phyloP scores from a whole-genome alignment of 2,797 vertebrate genomes.

The Distichodus sexfasciatus region DNA sequence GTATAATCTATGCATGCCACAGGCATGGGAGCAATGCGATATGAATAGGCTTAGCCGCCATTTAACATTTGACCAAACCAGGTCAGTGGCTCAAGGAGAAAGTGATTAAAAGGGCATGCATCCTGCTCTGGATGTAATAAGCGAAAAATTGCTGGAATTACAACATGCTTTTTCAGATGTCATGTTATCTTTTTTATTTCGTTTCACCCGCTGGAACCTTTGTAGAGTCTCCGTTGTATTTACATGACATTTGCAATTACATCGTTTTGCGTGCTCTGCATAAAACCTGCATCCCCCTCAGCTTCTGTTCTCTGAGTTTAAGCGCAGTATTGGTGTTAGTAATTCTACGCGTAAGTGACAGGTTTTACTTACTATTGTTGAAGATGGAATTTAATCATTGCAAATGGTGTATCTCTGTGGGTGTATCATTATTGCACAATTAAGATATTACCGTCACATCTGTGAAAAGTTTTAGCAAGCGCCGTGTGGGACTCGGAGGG shows the following conservation, averaged over 20 bases:
- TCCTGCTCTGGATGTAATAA: background rate
- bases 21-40: background rate
- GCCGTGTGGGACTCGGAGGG: background rate
- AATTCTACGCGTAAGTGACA: background rate
- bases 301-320: background rate
- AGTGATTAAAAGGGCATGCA: background rate
- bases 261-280: background rate
- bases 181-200: background rate
- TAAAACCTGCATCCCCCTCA: background rate
- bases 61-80: slow-evolving; percentile 7
- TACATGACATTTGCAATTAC: no score
- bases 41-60: background rate
- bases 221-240: no score
- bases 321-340: background rate
- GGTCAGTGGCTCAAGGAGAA: background rate
- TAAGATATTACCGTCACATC: slow-evolving; percentile 9
- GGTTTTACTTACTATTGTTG: background rate
- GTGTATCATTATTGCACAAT: background rate
- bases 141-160: no score
- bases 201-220: no score
- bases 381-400: background rate
- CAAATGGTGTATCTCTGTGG: slow-evolving; percentile 20
- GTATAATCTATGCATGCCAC: background rate
- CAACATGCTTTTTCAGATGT: background rate
- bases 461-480: background rate